Base-by-base conservation (phyloP, 2,797 vertebrate species). In the Lagodon rhomboides region DNA sequence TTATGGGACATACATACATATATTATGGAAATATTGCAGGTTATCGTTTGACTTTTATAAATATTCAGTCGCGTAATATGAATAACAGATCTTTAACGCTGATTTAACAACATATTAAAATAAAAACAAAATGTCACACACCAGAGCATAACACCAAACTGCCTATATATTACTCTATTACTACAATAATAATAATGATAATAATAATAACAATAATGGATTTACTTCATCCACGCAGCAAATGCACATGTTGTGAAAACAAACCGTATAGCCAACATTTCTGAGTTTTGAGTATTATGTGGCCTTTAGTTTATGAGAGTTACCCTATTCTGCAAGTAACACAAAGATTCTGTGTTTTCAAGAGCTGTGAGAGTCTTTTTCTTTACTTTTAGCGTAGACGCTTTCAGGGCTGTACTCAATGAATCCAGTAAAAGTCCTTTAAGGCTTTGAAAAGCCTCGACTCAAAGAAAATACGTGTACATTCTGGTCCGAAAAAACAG, bases 371-470 rank as follows among this genome's bases (percentile, higher is more conserved):
- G n/a, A 62, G 15, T 15, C 3, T 20, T 41, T 49, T 61, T 13
- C 50, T 75, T 64, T 53, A 61, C 41, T 67, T n/a, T 62, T 9
- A 38, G 16, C 38, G 18, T 17, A 43, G 41, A 17, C 43, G 27
- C 23, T 79, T 63, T 64, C 18, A 73, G 38, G 6, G 46, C 58
- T 75, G 22, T 17, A 11, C 30, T 68, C 17, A 70, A 74, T 16
- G 27, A 56, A 60, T 63, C 41, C 41, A 68, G 47, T 62, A 47
- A 23, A 83, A 86, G 78, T 38, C 12, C n/a, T 54, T 55, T 47
- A 12, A 67, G 79, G 54, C 46, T 63, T 77, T 79, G 68, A 74
- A 71, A 80, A 82, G 20, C 64, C 15, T 47, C 6, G 15, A 81
- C 43, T 74, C 44, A 46, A 12, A 73, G 56, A 75, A 78, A 78